phyloP scores from a whole-genome alignment of 2,888 invertebrate genomes.

The Temnothorax ravouxi region DNA sequence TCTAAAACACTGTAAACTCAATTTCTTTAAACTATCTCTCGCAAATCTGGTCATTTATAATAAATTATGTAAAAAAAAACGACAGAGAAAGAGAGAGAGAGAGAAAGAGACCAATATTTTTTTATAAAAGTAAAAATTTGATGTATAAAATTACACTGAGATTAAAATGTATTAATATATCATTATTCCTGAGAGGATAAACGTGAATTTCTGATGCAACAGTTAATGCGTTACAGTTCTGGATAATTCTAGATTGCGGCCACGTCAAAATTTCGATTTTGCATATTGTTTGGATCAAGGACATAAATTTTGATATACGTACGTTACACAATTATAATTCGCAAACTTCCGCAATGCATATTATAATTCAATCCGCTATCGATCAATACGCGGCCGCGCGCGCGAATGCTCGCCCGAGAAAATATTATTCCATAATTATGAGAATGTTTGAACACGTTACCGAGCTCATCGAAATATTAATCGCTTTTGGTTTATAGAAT shows the following conservation, averaged over 20 bases:
- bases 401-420: conserved; percentile 33
- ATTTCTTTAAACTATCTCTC: background rate
- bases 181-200: background rate
- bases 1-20: background rate
- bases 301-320: conserved; percentile 44
- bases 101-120: background rate
- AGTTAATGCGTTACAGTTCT: conserved; percentile 10
- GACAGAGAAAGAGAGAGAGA: background rate
- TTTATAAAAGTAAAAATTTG: conserved; percentile 4
- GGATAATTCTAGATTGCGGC: conserved; percentile 23
- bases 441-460: conserved; percentile 52
- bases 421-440: conserved; percentile 56
- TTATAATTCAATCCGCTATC: conserved; percentile 52
- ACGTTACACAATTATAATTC: conserved; percentile 39
- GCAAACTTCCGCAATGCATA: conserved; percentile 32
- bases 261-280: conserved; percentile 19
- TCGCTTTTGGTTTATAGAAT: conserved; percentile 37
- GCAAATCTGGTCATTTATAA: background rate
- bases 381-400: conserved; percentile 41
- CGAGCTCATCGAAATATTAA: conserved; percentile 50
- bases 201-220: background rate
- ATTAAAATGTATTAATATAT: conserved; percentile 25
- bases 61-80: background rate
- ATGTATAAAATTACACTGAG: background rate
- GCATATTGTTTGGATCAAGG: conserved; percentile 21